Evolutionary conservation across 2,797 vertebrate genomes (phyloP).

Genomic region (Micrastur ruficollis): DNA sequence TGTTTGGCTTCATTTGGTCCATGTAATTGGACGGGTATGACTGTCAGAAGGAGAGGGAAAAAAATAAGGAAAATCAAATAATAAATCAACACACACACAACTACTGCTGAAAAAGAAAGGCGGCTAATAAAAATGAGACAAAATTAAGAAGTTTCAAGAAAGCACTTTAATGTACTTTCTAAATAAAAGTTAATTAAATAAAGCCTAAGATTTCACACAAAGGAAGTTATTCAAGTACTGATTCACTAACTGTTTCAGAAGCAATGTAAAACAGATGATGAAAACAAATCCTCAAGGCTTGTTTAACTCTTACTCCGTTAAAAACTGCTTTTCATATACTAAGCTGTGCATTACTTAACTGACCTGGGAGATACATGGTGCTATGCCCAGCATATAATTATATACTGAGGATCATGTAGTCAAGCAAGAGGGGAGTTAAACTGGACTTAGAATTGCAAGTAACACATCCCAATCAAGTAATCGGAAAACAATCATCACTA

Average conservation of each 20-base stretch:
- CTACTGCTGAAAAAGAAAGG: not conserved
- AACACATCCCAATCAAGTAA: not conserved
- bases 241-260: not conserved
- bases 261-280: not conserved
- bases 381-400: not conserved
- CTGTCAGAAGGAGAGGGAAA: constrained; percentile 60
- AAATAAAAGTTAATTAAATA: not conserved
- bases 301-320: not conserved
- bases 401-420: not conserved
- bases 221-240: not conserved
- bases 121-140: not conserved
- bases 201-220: not conserved
- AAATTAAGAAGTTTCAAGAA: not conserved
- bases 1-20: constrained; percentile 84
- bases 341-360: not conserved
- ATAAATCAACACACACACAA: not conserved
- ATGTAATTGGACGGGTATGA: constrained; percentile 83
- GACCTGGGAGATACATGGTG: not conserved
- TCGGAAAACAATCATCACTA: not conserved
- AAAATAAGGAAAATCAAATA: not conserved
- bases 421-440: not conserved
- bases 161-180: not conserved
- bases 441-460: not conserved
- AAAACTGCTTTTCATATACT: not conserved
- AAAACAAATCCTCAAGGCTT: not conserved